Evolutionary conservation across 2,888 invertebrate genomes (phyloP).

Genomic region (Volucella zonaria): DNA sequence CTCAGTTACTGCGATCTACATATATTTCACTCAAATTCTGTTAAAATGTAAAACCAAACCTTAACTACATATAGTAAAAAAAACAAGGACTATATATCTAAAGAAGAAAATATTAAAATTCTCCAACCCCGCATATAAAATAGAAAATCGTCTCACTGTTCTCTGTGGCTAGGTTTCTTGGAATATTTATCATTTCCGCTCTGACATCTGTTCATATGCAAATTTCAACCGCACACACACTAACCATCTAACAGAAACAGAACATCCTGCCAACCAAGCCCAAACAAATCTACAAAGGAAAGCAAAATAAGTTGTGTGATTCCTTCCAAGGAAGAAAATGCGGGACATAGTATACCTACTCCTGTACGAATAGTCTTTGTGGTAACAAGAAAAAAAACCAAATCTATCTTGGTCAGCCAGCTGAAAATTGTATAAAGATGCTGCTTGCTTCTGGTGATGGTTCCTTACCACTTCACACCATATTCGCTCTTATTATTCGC

Average conservation of each 20-base stretch:
- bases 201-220: constrained; percentile 55
- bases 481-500: constrained; percentile 45
- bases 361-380: not conserved
- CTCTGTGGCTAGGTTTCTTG: not conserved
- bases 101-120: too few species aligned
- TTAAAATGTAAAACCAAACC: too few species aligned
- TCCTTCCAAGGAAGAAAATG: not conserved
- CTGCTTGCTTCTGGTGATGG: constrained; percentile 1
- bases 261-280: not conserved
- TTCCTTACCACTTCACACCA: constrained; percentile 23
- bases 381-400: constrained; percentile 5
- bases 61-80: too few species aligned
- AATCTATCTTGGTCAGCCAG: constrained; percentile 63
- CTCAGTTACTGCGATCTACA: too few species aligned
- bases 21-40: too few species aligned
- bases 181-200: constrained; percentile 34
- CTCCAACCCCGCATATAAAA: too few species aligned
- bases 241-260: not conserved
- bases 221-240: constrained; percentile 31
- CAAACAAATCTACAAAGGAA: not conserved
- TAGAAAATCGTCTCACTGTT: too few species aligned
- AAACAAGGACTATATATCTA: too few species aligned
- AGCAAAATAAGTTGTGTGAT: not conserved
- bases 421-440: constrained; percentile 25
- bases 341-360: not conserved